Evolutionary conservation across 2,888 invertebrate genomes (phyloP), one percentile per base, ranked within the genome.

Genomic region (Drosophila kuntzei): DNA sequence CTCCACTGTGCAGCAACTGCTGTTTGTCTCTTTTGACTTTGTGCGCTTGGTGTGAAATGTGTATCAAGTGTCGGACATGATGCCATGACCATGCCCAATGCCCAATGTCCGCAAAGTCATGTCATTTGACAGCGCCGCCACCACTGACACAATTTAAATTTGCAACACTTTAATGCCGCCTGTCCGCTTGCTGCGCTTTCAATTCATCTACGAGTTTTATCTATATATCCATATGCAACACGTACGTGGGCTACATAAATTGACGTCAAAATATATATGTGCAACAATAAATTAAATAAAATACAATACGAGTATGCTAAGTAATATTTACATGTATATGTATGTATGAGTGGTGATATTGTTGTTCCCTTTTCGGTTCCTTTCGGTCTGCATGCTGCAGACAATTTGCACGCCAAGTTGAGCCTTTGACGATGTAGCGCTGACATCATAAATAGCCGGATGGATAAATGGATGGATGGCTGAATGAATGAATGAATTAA

Each of bases 231-330:
- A 55, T 44, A 47, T 57, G 71, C 77, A 78, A 79, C 87, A 87
- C 80, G 83, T 84, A 87, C 84, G 77, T 84, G 75, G 63, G 67
- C 55, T 72, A 63, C 79, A 87, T 79, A 75, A 80, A 87, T 79
- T 81, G 51, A 41, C 77, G 53, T 67, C 72, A 60, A 79, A 84
- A 81, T 81, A 71, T 41, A 20, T 43, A 22, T 79, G 79, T 73
- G 71, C 73, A 59, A 60, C 58, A 79, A 84, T 84, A 79, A 84
- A 73, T 84, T 71, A 63, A 72, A 75, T 71, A 55, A 65, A 79
- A 69, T 75, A 72, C 81, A 71, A 44, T 68, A 34, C 53, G 39
- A 50, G 16, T 63, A 55, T 58, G 57, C 47, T 37, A 62, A 71
- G 46, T 43, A 57, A 18, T n/a, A n/a, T n/a, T n/a, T n/a, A n/a